These are phyloP conservation scores for Pipistrellus pipistrellus DNA, from an alignment of 2,797 vertebrate species.

Conservation along the genomic window DNA sequence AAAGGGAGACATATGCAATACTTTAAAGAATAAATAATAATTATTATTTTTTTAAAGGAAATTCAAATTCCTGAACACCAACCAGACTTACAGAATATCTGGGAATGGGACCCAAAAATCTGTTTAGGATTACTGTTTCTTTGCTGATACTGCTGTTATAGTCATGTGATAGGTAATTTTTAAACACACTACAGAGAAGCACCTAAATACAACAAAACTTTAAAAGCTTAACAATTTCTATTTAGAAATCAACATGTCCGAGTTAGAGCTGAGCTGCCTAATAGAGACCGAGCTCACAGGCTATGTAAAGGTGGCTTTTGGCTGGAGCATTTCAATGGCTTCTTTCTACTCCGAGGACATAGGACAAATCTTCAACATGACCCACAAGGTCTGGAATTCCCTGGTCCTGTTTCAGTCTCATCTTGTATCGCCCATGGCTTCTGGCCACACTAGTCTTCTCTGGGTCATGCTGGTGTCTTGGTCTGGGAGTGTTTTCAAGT, in stretches of 20 bases:
- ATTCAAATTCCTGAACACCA: not conserved
- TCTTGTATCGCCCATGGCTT: not conserved
- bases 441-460: not conserved
- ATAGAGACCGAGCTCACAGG: not conserved
- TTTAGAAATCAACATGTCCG: not conserved
- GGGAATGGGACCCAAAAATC: not conserved
- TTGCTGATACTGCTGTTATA: no score
- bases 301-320: not conserved
- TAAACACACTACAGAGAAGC: not conserved
- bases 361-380: not conserved
- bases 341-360: not conserved
- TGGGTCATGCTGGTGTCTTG: not conserved
- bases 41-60: not conserved
- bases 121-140: not conserved
- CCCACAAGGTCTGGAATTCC: not conserved
- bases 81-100: constrained; percentile 12
- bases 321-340: not conserved
- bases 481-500: not conserved
- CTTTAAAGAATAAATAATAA: no score
- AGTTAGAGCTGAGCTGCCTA: not conserved
- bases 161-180: not conserved
- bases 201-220: not conserved
- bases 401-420: not conserved
- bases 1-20: no score
- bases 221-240: constrained; percentile 3